These are phyloP conservation scores for Catocala fraxini DNA, from an alignment of 2,888 invertebrate species.

Conservation along the genomic window DNA sequence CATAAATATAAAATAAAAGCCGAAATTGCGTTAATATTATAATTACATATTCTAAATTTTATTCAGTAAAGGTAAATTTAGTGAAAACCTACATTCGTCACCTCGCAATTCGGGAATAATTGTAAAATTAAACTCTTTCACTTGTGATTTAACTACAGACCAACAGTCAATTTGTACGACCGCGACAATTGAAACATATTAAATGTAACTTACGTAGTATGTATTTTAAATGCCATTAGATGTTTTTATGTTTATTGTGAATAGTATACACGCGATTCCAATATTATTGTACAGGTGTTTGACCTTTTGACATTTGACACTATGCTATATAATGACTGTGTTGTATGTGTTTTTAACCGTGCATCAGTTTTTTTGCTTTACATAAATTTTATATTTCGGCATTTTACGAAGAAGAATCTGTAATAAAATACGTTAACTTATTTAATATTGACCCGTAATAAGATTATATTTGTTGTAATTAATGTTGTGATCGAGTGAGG, in stretches of 20 bases:
- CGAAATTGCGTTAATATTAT: constrained; percentile 36
- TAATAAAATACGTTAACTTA: too few species aligned
- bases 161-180: neutral
- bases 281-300: constrained; percentile 45
- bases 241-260: constrained; percentile 7
- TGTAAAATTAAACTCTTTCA: too few species aligned
- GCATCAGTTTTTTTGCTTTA: too few species aligned
- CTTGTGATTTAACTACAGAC: neutral
- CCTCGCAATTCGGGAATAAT: constrained; percentile 1
- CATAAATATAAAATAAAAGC: constrained; percentile 51
- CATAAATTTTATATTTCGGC: too few species aligned
- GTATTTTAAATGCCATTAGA: too few species aligned
- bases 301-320: constrained; percentile 62
- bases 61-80: constrained; percentile 27
- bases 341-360: too few species aligned
- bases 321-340: constrained; percentile 16
- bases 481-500: too few species aligned
- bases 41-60: constrained; percentile 35
- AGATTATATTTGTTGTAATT: too few species aligned
- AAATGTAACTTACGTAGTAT: too few species aligned
- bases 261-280: constrained; percentile 3
- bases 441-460: too few species aligned
- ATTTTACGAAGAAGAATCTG: too few species aligned
- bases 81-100: constrained; percentile 23
- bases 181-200: neutral